Conservation (phyloP, 2,888 invertebrate genomes). For the Oscheius sp. region DNA sequence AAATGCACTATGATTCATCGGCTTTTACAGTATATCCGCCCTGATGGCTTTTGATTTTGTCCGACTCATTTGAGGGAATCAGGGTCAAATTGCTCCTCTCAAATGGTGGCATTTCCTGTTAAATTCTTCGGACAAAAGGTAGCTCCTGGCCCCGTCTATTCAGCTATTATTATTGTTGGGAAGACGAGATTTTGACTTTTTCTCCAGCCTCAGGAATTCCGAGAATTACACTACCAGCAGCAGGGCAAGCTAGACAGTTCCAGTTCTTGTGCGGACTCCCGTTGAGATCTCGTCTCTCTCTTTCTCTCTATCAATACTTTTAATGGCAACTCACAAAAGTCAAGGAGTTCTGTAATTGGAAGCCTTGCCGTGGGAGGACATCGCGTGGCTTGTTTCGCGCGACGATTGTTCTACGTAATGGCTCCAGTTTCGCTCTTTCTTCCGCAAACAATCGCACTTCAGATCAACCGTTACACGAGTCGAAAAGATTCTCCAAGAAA, state of each 20-base stretch:
- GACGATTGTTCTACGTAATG: constrained; percentile 10
- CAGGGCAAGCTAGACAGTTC: background rate
- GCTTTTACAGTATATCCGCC: too few species aligned
- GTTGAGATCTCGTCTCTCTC: constrained; percentile 7
- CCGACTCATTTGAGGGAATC: too few species aligned
- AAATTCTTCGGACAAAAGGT: constrained; percentile 5
- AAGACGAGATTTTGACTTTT: too few species aligned
- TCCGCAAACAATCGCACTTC: constrained; percentile 12
- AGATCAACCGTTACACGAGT: background rate
- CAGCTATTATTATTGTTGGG: background rate
- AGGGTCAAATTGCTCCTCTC: too few species aligned
- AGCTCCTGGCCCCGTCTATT: background rate
- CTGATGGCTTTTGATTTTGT: too few species aligned
- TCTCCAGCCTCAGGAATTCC: background rate
- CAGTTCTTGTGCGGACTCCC: constrained; percentile 1
- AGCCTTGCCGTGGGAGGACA: background rate
- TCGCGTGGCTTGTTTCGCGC: background rate
- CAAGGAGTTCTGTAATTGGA: background rate
- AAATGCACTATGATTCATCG: too few species aligned
- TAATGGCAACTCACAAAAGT: background rate
- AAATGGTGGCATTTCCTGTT: constrained; percentile 2
- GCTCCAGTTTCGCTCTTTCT: constrained; percentile 15
- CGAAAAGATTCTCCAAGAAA: background rate
- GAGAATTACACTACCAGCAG: constrained; percentile 9
- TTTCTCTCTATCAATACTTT: background rate